phyloP scores from a whole-genome alignment of 2,113 vertebrate species.

The Fregata magnificens region DNA sequence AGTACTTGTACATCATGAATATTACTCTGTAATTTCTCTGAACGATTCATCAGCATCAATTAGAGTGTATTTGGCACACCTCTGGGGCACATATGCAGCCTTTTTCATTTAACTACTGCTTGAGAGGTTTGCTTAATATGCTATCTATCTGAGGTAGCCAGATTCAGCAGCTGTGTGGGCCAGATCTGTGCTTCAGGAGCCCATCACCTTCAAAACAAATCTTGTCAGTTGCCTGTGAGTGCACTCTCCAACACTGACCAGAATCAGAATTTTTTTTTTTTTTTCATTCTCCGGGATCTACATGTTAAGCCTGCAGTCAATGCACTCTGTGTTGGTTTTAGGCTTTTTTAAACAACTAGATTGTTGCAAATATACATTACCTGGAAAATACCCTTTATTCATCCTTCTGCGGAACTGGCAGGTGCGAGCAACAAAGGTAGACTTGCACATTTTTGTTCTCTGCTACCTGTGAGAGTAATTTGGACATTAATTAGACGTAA shows the following conservation, averaged over 20 bases:
- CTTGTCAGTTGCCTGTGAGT: rapidly evolving
- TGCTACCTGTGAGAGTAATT: neutral
- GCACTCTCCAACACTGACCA: neutral
- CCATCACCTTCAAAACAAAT: neutral
- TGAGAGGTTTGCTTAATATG: neutral
- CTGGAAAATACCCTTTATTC: neutral
- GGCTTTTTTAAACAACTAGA: neutral
- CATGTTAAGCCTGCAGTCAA: neutral
- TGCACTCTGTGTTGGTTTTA: neutral
- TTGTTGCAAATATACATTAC: neutral
- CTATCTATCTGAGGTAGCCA: neutral
- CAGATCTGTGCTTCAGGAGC: neutral
- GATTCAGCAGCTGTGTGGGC: neutral
- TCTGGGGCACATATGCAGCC: neutral
- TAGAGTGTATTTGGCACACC: neutral
- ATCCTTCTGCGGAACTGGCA: neutral
- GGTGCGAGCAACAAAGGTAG: neutral
- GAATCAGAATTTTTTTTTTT: neutral
- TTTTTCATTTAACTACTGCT: neutral
- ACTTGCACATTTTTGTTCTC: neutral
- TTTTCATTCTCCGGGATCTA: neutral
- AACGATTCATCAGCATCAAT: neutral
- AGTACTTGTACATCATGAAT: neutral
- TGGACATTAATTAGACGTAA: neutral
- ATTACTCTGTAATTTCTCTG: neutral